Percentiles rank a stretch among this genome's conserved stretches.
These are phyloP conservation scores for Mesembrinibis cayennensis DNA, from an alignment of 2,113 vertebrate genomes.

Conservation along the genomic window DNA sequence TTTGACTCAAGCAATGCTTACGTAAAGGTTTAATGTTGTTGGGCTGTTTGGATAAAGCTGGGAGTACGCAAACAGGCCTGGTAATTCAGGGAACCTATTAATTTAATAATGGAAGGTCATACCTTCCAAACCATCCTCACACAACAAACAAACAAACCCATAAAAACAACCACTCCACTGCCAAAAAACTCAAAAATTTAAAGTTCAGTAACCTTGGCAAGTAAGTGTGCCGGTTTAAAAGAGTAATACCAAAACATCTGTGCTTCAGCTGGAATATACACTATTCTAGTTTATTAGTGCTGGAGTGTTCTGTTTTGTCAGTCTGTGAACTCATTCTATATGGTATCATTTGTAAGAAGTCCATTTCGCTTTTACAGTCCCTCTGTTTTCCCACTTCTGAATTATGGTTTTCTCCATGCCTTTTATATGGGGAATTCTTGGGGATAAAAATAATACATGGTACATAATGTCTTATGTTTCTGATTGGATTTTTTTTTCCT, in stretches of 20 bases:
- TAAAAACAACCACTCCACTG: not conserved
- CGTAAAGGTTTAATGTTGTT: not conserved
- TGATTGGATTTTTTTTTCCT: not conserved
- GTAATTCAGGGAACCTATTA: not conserved
- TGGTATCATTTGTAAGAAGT: not conserved
- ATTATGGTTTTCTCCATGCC: not conserved
- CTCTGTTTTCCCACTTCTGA: not conserved
- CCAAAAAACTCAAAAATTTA: not conserved
- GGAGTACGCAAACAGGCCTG: not conserved
- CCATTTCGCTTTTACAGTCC: slow-evolving; percentile 18
- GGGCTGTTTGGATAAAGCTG: not conserved
- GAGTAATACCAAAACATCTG: accelerated
- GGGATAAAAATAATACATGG: not conserved
- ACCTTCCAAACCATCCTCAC: not conserved
- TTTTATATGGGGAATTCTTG: not conserved
- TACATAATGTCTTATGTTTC: not conserved
- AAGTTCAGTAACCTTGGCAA: not conserved
- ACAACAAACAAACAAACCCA: not conserved
- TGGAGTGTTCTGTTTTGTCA: not conserved
- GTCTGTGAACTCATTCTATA: not conserved
- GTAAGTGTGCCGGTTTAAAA: not conserved
- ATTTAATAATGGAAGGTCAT: not conserved
- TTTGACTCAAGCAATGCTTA: not conserved
- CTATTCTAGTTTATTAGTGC: not conserved
- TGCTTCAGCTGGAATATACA: not conserved